These are phyloP conservation scores for Papilio aristodemus DNA, from an alignment of 1,140 invertebrate species.

Conservation along the genomic window DNA sequence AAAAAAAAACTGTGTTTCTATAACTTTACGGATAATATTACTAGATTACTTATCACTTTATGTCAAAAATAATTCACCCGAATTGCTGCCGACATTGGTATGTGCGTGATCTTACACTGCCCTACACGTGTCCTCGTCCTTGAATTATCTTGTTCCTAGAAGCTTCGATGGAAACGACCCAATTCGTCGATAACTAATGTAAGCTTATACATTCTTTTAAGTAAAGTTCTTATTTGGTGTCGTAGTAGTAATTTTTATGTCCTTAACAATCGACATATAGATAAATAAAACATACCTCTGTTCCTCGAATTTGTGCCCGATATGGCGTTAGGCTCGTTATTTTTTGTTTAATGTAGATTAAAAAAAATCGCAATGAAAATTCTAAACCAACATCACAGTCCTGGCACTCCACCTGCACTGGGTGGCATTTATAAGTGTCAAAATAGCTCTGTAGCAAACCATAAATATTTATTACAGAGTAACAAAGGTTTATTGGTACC, in stretches of 20 bases:
- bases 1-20: neutral
- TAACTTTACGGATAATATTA: neutral
- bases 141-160: slow-evolving; percentile 7
- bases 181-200: neutral
- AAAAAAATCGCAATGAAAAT: neutral
- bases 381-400: neutral
- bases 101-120: neutral
- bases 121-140: neutral
- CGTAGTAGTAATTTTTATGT: no score
- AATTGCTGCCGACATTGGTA: neutral
- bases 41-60: neutral
- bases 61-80: neutral
- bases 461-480: slow-evolving; percentile 21
- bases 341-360: no score
- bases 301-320: no score
- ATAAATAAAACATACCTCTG: neutral
- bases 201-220: neutral
- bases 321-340: no score
- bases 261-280: no score
- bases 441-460: slow-evolving; percentile 9
- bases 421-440: neutral
- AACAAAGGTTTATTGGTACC: slow-evolving; percentile 20
- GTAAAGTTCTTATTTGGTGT: neutral
- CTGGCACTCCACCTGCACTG: neutral
- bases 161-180: neutral